Percentiles rank a stretch among this genome's conserved stretches.
These are phyloP conservation scores for Rynchops niger DNA, from an alignment of 2,113 vertebrate genomes.

Conservation along the genomic window DNA sequence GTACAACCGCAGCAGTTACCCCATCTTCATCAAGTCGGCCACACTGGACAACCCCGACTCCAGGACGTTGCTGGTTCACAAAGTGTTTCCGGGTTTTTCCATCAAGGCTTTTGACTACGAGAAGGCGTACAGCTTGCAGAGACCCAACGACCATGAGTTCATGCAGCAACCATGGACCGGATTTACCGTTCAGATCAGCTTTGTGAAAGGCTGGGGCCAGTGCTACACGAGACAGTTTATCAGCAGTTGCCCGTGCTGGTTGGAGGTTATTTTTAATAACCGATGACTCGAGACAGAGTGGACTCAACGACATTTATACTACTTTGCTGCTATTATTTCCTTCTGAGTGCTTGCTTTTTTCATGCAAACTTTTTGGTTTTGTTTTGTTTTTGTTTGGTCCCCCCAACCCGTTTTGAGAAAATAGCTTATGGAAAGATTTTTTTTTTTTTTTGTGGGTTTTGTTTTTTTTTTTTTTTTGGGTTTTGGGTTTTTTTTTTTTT, in stretches of 20 bases:
- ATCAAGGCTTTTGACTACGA: slow-evolving; percentile 99
- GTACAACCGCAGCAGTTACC: slow-evolving; percentile 98
- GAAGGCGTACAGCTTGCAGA: slow-evolving; percentile 92
- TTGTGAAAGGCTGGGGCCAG: slow-evolving; percentile 99
- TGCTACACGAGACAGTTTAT: slow-evolving; percentile 99
- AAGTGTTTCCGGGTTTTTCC: slow-evolving; percentile 98
- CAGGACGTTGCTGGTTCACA: slow-evolving; percentile 95
- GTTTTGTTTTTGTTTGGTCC: neutral
- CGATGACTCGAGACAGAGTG: slow-evolving; percentile 78
- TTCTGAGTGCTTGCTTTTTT: slow-evolving; percentile 83
- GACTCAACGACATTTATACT: slow-evolving; percentile 61
- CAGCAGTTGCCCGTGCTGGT: slow-evolving; percentile 98
- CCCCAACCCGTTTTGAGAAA: slow-evolving; percentile 56
- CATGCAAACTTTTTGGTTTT: slow-evolving; percentile 66
- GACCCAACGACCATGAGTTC: slow-evolving; percentile 98
- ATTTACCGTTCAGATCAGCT: slow-evolving; percentile 98
- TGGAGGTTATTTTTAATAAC: slow-evolving; percentile 98
- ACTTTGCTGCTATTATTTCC: slow-evolving; percentile 83
- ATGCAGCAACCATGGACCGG: slow-evolving; percentile 94
- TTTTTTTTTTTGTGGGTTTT: neutral
- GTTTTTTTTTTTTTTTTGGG: neutral
- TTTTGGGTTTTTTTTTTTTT: neutral
- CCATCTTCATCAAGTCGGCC: slow-evolving; percentile 99
- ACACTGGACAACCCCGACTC: slow-evolving; percentile 99
- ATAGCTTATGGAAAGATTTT: slow-evolving; percentile 72